Evolutionary conservation across 2,888 invertebrate genomes (phyloP), one percentile per base, ranked within the genome.

Genomic region (Lasioglossum leucozonium): DNA sequence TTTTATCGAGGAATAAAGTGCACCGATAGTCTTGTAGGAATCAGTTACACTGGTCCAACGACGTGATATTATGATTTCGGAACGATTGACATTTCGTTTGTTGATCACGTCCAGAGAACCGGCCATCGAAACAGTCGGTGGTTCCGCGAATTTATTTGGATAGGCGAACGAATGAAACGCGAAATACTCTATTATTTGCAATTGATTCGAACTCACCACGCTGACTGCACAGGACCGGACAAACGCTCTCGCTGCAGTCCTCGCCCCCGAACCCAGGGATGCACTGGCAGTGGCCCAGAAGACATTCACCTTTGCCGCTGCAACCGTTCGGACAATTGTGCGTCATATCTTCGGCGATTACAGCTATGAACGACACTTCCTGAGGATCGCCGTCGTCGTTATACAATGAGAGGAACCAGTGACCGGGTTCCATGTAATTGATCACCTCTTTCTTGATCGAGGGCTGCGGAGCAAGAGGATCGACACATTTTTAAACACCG

Each of bases 281-380:
- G 95, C 99, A 99, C 93, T 98, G 98, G 94, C 99, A 99, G 94
- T 98, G 98, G 3, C 99, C 99, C 95, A 98, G 96, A 73, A 98
- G 96, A 95, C 99, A 99, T 95, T 99, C 98, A 26, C 99, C 99
- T 95, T 99, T 99, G 22, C 98, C 99, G 89, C 98, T 98, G 95
- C 99, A 99, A 74, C 99, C 98, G 93, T 98, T 98, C 13, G 99
- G 99, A 95, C 99, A 99, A 95, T 98, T 98, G 95, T 98, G 98
- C 42, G 98, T 98, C 98, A 98, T 98, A 93, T 98, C 98, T 93
- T 98, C 98, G 76, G 98, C 98, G 81, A 98, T 96, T 77, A 97
- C 96, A 4, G 98, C 98, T 85, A 98, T 97, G 94, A 98, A 98
- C 37, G 97, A 97, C 79, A 98, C 97, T 95, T 98, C 98, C 94